These are phyloP conservation scores for Macaca fascicularis DNA, from an alignment of 2,113 vertebrate genomes.

Conservation along the genomic window T2T-MFA8v1.1 NC_088378.1:92763501-92764000, in stretches of 20 bases:
- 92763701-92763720: background rate
- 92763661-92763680: background rate
- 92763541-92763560: background rate
- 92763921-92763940: background rate
- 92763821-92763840: background rate
- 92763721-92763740: background rate
- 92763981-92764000: background rate
- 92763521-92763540: too few species aligned
- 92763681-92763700: background rate
- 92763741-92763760: background rate
- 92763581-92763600: background rate
- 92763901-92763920: background rate
- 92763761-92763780: background rate
- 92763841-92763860: background rate
- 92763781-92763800: background rate
- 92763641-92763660: background rate
- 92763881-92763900: background rate
- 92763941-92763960: background rate
- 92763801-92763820: background rate
- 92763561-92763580: background rate
- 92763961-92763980: background rate
- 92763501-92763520: background rate
- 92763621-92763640: background rate
- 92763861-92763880: background rate
- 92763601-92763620: background rate